Evolutionary conservation across 92 coral and sea anemone genomes (phyloP).

Genomic region (Meandrina meandrites): DNA sequence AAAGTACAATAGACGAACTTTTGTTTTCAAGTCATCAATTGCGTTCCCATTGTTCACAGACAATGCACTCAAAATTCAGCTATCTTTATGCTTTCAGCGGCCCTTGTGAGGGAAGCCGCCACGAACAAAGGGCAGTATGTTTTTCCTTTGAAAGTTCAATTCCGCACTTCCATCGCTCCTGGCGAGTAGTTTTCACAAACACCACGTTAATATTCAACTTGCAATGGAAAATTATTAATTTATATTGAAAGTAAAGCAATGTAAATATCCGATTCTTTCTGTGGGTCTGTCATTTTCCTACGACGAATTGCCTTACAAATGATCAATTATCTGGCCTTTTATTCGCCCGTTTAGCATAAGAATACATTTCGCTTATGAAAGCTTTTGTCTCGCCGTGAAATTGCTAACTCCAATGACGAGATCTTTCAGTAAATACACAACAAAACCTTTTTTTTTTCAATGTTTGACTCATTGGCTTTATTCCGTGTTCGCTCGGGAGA

Average conservation of each 20-base stretch:
- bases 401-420: constrained; percentile 70
- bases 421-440: constrained; percentile 70
- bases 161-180: constrained; percentile 47
- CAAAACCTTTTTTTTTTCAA: constrained; percentile 41
- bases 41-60: constrained; percentile 73
- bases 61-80: constrained; percentile 81
- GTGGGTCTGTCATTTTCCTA: constrained; percentile 80
- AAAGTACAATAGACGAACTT: constrained; percentile 69
- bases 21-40: constrained; percentile 81
- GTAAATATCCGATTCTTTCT: constrained; percentile 91
- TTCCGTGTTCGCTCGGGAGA: constrained; percentile 13
- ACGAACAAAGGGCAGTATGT: constrained; percentile 71
- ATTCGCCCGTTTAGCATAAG: constrained; percentile 93
- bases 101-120: constrained; percentile 76
- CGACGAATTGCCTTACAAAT: constrained; percentile 97
- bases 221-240: constrained; percentile 83
- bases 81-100: constrained; percentile 83
- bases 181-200: constrained; percentile 59
- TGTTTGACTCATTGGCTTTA: constrained; percentile 35
- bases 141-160: constrained; percentile 73
- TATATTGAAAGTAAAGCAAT: constrained; percentile 81
- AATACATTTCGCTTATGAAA: constrained; percentile 83
- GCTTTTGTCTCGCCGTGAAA: constrained; percentile 84
- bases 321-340: constrained; percentile 97
- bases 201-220: constrained; percentile 82